phyloP scores from a whole-genome alignment of 1,140 invertebrate genomes.

The Oryzaephilus surinamensis region DNA sequence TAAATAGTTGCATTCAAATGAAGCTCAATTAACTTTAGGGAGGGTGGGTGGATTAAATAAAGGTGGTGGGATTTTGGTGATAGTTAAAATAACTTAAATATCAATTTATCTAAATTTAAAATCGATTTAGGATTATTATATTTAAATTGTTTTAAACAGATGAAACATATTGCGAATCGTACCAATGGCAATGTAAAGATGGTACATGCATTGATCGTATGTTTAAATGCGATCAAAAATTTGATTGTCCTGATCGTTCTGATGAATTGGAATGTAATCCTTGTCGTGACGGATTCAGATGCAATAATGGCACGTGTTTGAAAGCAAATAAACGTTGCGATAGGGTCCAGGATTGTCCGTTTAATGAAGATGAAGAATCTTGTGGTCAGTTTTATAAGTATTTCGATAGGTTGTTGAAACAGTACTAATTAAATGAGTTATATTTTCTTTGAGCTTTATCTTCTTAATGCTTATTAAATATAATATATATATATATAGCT shows the following conservation, averaged over 20 bases:
- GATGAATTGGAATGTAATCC: conserved; percentile 48
- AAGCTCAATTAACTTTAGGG: conserved; percentile 4
- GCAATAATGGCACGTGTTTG: conserved; percentile 58
- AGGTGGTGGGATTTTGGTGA: conserved; percentile 6
- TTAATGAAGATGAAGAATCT: conserved; percentile 49
- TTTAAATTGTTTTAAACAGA: conserved; percentile 1
- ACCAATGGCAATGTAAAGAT: conserved; percentile 47
- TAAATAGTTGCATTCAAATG: conserved; percentile 9
- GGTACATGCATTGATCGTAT: conserved; percentile 44
- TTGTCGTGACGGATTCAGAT: conserved; percentile 42
- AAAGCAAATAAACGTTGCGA: conserved; percentile 48
- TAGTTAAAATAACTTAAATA: background rate
- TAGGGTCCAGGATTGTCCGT: conserved; percentile 46
- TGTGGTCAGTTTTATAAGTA: conserved; percentile 37
- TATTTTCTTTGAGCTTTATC: conserved; percentile 13
- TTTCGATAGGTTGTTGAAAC: conserved; percentile 15
- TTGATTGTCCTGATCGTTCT: conserved; percentile 57
- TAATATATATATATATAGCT: too few species aligned
- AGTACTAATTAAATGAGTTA: too few species aligned
- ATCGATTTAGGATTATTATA: background rate
- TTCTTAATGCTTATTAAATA: conserved; percentile 8
- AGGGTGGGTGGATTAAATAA: conserved; percentile 7
- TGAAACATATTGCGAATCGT: conserved; percentile 17
- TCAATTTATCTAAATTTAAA: background rate
- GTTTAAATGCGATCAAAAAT: conserved; percentile 42